Base-by-base conservation (phyloP, 1,140 invertebrate genomes). In the Phortica variegata region DNA sequence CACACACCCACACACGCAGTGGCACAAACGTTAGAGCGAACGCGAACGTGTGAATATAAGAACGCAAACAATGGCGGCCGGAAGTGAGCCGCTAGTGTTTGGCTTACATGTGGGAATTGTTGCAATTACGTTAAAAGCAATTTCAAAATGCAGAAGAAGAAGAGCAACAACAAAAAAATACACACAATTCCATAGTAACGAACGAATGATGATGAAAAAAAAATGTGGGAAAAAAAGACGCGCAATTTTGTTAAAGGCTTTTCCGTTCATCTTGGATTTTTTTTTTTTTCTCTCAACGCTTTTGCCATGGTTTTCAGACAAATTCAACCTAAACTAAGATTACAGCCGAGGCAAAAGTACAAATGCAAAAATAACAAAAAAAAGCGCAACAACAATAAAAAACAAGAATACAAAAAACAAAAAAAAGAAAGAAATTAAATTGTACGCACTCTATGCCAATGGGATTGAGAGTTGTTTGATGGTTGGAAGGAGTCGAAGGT, bases 101-200 rank as follows among this genome's bases (percentile, higher is more conserved):
- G 47, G 45, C 39, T 49, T 60, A 53, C 59, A 58, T 62, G 62
- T 49, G 54, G 65, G 65, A 69, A 68, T 63, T 34, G 52, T 60
- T 21, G 65, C 63, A 68, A 68, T 68, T 68, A 68, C 60, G 60
- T 52, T 68, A 68, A 68, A 68, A 68, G 63, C 63, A 68, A 69
- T 68, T 68, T 47, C 44, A 38, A 38, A 52, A 40, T n/a, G n/a
- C n/a, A 38, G 37, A 48, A 44, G 45, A 49, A 50, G 39, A 47
- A 33, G 29, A 34, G 23, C 15, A 32, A 40, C 41, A 38, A 32
- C 33, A 36, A 47, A 47, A 7, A 29, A 6, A 6, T 7, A 12
- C 26, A 12, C 26, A 15, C 13, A n/a, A 9, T 34, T 8, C 13
- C 4, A 34, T n/a, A 34, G 13, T 5, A 5, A 15, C 5, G 13